Percentiles rank a stretch among this genome's conserved stretches.
Conservation (phyloP, 2,888 invertebrate species). For the Hartigia nigra region DNA sequence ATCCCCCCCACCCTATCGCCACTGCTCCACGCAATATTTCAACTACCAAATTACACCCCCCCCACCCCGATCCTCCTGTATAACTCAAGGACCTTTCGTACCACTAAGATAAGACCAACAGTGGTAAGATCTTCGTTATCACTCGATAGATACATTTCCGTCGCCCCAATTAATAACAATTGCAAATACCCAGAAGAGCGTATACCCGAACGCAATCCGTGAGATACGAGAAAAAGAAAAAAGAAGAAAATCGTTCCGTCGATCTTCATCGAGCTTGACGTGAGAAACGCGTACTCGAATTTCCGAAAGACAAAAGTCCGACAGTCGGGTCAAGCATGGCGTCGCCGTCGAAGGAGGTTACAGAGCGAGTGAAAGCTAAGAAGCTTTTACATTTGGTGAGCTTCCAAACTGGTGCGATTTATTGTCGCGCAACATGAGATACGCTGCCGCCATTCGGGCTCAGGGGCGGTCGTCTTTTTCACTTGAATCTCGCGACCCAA, state of each 20-base stretch:
- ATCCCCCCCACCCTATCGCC: no score
- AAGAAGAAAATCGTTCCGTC: neutral
- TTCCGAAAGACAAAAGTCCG: neutral
- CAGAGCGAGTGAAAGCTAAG: slow-evolving; percentile 26
- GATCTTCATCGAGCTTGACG: neutral
- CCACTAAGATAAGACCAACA: no score
- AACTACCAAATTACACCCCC: no score
- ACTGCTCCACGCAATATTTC: no score
- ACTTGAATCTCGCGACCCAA: neutral
- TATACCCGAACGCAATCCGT: no score
- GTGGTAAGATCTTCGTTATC: no score
- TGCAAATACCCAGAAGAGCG: neutral
- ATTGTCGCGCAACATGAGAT: slow-evolving; percentile 3
- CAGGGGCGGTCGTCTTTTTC: neutral
- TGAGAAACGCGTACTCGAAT: neutral
- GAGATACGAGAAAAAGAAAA: no score
- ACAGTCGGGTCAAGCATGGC: neutral
- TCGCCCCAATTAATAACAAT: neutral
- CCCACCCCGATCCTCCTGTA: no score
- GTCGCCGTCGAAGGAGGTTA: neutral
- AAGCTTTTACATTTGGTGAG: slow-evolving; percentile 47
- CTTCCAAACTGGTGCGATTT: slow-evolving; percentile 38
- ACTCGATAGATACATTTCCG: no score
- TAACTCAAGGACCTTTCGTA: no score
- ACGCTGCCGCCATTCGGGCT: neutral